Evolutionary conservation across 2,797 vertebrate species (phyloP), one percentile per base, ranked within the genome.

Genomic region (Anas capensis): DNA sequence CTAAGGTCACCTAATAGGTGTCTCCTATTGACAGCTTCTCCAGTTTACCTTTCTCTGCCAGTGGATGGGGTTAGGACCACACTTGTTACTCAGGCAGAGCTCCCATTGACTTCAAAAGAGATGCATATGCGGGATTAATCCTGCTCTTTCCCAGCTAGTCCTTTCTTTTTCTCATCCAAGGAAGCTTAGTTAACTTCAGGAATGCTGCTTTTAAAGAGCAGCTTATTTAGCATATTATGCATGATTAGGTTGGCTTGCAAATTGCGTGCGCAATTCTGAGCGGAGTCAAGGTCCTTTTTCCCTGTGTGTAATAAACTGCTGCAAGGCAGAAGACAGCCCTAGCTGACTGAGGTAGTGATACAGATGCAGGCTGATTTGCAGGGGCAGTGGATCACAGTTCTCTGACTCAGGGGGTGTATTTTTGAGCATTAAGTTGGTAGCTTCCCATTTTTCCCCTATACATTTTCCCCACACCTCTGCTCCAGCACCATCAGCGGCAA

Each of bases 41-140:
- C 82, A 61, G 93, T 86, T 96, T 95, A 95, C 92, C 95, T 95
- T 94, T 96, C 95, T 68, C 60, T 95, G 86, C 94, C 92, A 92
- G 94, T 91, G 95, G 91, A 94, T 95, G 92, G 93, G 94, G 91
- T 92, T 96, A 94, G 95, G 96, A 94, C 90, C 87, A 87, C 86
- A 75, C 60, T 94, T 95, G 83, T 95, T 91, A 92, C 72, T 93
- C 77, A 68, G 86, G 58, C 69, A 90, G 80, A 77, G 57, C 75
- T 91, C 80, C 79, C 69, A 24, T 89, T 96, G 82, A 42, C 66
- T 95, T 96, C 86, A 96, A 92, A 93, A 58, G 46, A 76, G 76
- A 88, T 82, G 90, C 57, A 57, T 72, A 72, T 92, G 56, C 11
- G 27, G 86, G 64, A 95, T 93, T 96, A 95, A 96, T 96, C 86